Conservation (phyloP, 1,140 invertebrate genomes). For the Heterodera carotae region DNA sequence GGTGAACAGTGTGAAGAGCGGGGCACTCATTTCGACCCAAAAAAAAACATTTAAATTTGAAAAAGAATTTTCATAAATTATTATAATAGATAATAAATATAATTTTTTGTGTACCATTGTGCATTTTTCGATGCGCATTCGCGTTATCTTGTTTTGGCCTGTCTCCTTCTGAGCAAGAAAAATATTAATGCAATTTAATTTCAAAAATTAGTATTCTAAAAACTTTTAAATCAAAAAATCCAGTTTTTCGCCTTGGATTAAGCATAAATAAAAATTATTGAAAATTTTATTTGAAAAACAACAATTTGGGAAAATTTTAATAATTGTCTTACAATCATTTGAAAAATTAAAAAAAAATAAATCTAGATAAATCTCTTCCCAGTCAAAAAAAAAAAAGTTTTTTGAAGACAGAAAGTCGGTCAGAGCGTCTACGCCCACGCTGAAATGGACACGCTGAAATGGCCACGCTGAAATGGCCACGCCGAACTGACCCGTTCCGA, state of each 20-base stretch:
- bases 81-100: not conserved
- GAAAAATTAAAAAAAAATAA: no score
- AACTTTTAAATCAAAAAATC: not conserved
- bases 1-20: conserved; percentile 61
- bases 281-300: not conserved
- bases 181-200: not conserved
- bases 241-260: no score
- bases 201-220: not conserved
- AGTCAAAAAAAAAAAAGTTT: no score
- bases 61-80: not conserved
- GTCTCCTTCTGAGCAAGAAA: conserved; percentile 58
- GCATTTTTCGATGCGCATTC: conserved; percentile 63
- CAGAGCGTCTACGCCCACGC: no score
- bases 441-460: no score
- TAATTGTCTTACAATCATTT: no score
- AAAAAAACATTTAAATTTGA: no score
- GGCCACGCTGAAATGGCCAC: no score
- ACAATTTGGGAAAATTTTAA: no score
- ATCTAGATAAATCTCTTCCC: no score
- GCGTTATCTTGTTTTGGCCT: conserved; percentile 53
- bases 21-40: conserved; percentile 30
- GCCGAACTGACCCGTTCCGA: no score
- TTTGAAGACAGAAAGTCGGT: no score
- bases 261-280: not conserved
- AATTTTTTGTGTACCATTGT: conserved; percentile 61